Evolutionary conservation across 2,888 invertebrate species (phyloP), one percentile per base, ranked within the genome.

Genomic region (Gisinianus flammeolus): DNA sequence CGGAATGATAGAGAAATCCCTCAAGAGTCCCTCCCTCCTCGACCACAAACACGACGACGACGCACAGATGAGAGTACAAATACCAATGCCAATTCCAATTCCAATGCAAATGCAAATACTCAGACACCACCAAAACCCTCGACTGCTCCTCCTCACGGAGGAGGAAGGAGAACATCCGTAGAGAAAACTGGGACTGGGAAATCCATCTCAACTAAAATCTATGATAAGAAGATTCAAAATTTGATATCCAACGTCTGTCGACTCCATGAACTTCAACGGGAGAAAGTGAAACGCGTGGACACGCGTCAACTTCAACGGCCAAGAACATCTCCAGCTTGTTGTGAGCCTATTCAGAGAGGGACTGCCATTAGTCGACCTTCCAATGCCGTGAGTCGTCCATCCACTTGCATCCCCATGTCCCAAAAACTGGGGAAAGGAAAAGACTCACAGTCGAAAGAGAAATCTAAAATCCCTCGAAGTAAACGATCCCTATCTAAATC

Each of bases 241-340:
- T 62, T 73, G 8, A 58, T 73, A 4, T 62, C 62, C 0, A 62
- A 73, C 33, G 35, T 73, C 1, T 33, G 56, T 73, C 58, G 73
- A 12, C 56, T 73, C 31, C 56, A 56, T 24, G 62, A 73, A 24
- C 24, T 73, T 4, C 73, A 73, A 22, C 19, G 35, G 22, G 73
- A 73, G 16, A 73, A 62, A 30, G 8, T n/a, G 16, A 52, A 22
- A 33, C 31, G 28, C n/a, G 56, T n/a, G 8, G 2, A 10, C 5
- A 0, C 8, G 2, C 2, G 8, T 26, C 24, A 73, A 8, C 44
- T 24, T 16, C 33, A 73, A 24, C 62, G 73, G 19, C 73, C 73
- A 19, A 56, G 62, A 35, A 73, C 73, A 16, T 73, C 73, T 3
- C 73, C 73, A 16, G 56, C 73, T 19, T n/a, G 33, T 33, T 31